Evolutionary conservation across 2,113 vertebrate species (phyloP), one percentile per base, ranked within the genome.

Genomic region (Cygnus atratus): DNA sequence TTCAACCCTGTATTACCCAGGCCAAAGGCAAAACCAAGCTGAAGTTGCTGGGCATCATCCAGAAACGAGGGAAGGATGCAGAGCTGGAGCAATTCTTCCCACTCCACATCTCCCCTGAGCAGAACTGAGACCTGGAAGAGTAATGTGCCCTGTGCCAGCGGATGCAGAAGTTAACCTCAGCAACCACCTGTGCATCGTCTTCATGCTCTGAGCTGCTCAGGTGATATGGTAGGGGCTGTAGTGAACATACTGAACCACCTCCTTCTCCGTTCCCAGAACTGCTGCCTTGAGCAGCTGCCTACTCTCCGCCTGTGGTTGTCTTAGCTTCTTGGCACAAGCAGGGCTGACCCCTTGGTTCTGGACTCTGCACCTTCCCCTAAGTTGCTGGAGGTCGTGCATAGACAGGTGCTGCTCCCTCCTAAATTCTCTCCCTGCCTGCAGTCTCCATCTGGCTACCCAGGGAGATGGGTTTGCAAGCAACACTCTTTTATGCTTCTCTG

Each of bases 101-200:
- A 13, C 10, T 44, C 25, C 26, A 28, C 13, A 7, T 68, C 6
- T 52, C 18, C 83, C 84, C 20, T 50, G 25, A 54, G 44, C 4
- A 85, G 16, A 74, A 57, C 8, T 8, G 1, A 9, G 29, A 26
- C 8, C 0, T 3, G 20, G 10, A 63, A 68, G 39, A 79, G 13
- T 6, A 29, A 2, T 6, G 5, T 39, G 21, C 14, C 11, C 22
- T 10, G 2, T 43, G 28, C 3, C 20, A 43, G 11, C 3, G 26
- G 9, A 28, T 58, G 25, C 25, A 62, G 59, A 76, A 39, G 29
- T 57, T 48, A 52, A 63, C 18, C 35, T 39, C 59, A 73, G 35
- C 26, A 65, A 5, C 22, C 24, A 9, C 3, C 33, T 19, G 21
- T 12, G 74, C 33, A n/a, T n/a, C 20, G 13, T 21, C 9, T 17